phyloP scores from a whole-genome alignment of 2,888 invertebrate genomes.

The Amblyjoppa fuscipennis region DNA sequence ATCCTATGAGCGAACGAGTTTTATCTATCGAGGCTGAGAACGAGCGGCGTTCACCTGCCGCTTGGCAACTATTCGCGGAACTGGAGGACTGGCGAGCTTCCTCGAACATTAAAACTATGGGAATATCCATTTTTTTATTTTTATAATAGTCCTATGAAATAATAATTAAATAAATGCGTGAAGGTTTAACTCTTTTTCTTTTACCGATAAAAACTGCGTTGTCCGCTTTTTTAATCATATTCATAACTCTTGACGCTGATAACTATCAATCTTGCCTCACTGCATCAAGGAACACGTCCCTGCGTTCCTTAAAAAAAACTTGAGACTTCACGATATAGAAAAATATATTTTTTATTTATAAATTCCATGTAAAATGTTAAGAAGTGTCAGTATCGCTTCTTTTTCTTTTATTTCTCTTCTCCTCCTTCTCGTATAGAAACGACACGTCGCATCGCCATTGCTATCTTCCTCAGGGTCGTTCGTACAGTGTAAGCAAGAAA shows the following conservation, averaged over 20 bases:
- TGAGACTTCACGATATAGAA: neutral
- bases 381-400: neutral
- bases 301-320: neutral
- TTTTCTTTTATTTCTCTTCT: neutral
- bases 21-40: slow-evolving; percentile 64
- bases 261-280: neutral
- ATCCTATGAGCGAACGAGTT: slow-evolving; percentile 27
- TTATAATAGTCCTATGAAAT: neutral
- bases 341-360: neutral
- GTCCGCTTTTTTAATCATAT: neutral
- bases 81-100: slow-evolving; percentile 19
- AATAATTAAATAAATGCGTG: neutral
- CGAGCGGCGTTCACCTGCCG: slow-evolving; percentile 20
- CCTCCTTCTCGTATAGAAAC: neutral
- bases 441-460: neutral
- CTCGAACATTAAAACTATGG: slow-evolving; percentile 13
- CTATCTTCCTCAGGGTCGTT: neutral
- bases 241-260: neutral
- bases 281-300: neutral
- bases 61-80: slow-evolving; percentile 32
- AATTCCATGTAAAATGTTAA: neutral
- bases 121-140: neutral
- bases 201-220: neutral
- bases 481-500: slow-evolving; percentile 3
- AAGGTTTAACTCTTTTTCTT: neutral